Conservation (phyloP, 23 tunicate species). For the Ciona savignyi region DNA sequence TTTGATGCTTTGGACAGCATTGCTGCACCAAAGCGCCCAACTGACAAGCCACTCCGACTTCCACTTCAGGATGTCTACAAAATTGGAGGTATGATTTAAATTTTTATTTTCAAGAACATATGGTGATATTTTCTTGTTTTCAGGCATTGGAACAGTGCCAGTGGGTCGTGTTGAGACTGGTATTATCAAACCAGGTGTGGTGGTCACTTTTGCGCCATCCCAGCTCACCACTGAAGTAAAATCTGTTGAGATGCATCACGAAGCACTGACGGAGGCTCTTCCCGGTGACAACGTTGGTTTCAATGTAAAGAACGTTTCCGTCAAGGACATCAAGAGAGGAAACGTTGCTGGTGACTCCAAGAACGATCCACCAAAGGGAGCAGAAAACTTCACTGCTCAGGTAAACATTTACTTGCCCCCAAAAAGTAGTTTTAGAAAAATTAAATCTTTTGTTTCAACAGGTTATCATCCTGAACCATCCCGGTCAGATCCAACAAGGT, state of each 20-base stretch:
- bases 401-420: too few species aligned
- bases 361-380: slow-evolving; percentile 83
- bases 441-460: slow-evolving; percentile 7
- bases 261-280: slow-evolving; percentile 41
- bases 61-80: slow-evolving; percentile 99
- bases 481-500: slow-evolving; percentile 75
- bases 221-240: slow-evolving; percentile 82
- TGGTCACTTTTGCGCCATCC: slow-evolving; percentile 82
- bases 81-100: slow-evolving; percentile 75
- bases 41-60: slow-evolving; percentile 89
- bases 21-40: slow-evolving; percentile 67
- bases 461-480: slow-evolving; percentile 95
- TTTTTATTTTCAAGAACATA: neutral
- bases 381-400: slow-evolving; percentile 71
- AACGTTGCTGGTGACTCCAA: slow-evolving; percentile 84
- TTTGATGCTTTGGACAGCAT: slow-evolving; percentile 66
- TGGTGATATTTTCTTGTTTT: too few species aligned
- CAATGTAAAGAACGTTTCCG: slow-evolving; percentile 98
- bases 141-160: slow-evolving; percentile 99
- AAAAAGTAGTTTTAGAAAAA: too few species aligned
- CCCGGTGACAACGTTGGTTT: slow-evolving; percentile 99
- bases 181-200: slow-evolving; percentile 67
- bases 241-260: slow-evolving; percentile 98
- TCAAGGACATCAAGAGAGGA: slow-evolving; percentile 93
- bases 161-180: slow-evolving; percentile 99